Conservation (phyloP, 2,113 vertebrate genomes). For the Hippolais icterina region DNA sequence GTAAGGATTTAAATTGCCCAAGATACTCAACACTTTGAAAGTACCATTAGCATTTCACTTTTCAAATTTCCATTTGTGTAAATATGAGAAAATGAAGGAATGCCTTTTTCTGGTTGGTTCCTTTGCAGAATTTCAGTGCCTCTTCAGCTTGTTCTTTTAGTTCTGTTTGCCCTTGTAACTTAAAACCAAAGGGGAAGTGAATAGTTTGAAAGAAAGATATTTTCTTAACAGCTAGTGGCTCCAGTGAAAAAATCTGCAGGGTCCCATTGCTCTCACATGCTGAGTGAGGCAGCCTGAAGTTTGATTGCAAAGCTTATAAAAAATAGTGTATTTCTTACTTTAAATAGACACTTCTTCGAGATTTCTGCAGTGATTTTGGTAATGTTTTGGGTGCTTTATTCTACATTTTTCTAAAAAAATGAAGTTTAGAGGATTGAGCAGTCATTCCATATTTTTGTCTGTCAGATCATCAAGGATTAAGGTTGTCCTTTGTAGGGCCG, state of each 20-base stretch:
- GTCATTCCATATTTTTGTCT: neutral
- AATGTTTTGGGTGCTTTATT: neutral
- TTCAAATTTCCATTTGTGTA: neutral
- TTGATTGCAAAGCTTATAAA: neutral
- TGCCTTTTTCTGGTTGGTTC: neutral
- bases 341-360: neutral
- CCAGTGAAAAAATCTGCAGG: neutral
- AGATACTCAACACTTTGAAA: neutral
- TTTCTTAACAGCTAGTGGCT: conserved; percentile 14
- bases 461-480: neutral
- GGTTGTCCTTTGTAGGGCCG: neutral
- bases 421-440: neutral
- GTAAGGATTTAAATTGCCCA: neutral
- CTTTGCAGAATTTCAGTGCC: neutral
- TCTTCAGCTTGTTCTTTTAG: neutral
- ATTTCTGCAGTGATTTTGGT: neutral
- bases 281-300: neutral
- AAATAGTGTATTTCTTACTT: neutral
- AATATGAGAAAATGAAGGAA: neutral
- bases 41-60: neutral
- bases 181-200: conserved; percentile 6
- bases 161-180: neutral
- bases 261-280: neutral
- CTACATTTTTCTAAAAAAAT: neutral
- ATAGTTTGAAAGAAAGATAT: neutral